A percentile compares a stretch with the other conserved stretches of the same genome.
Evolutionary conservation across 2,797 vertebrate species (phyloP).

Genomic region (Hephaestus fuliginosus): DNA sequence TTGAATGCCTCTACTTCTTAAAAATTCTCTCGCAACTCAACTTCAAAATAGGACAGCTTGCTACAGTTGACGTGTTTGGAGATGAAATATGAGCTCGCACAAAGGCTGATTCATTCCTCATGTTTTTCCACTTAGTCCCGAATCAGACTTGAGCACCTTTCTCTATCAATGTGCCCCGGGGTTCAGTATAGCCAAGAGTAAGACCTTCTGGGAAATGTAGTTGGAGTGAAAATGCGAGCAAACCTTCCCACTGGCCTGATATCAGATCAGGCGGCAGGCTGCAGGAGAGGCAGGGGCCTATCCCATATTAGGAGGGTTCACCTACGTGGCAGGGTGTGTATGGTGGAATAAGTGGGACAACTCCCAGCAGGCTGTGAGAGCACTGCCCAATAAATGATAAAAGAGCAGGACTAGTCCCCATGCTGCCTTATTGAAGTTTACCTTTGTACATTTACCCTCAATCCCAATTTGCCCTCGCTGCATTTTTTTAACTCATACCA

Average conservation of each 20-base stretch:
- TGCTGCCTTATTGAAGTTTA: slow-evolving; percentile 82
- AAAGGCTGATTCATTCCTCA: slow-evolving; percentile 72
- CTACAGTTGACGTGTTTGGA: slow-evolving; percentile 64
- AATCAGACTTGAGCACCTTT: slow-evolving; percentile 75
- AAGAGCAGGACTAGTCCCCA: slow-evolving; percentile 74
- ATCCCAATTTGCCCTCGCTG: slow-evolving; percentile 74
- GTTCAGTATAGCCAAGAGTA: slow-evolving; percentile 65
- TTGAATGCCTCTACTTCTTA: slow-evolving; percentile 72
- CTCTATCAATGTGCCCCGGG: slow-evolving; percentile 61
- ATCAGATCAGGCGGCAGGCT: slow-evolving; percentile 76
- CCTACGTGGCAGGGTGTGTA: slow-evolving; percentile 78
- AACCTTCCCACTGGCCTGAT: slow-evolving; percentile 74
- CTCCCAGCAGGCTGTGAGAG: slow-evolving; percentile 81
- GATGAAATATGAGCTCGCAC: slow-evolving; percentile 72
- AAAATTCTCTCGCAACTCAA: slow-evolving; percentile 65
- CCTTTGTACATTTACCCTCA: slow-evolving; percentile 78
- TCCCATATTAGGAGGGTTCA: slow-evolving; percentile 80
- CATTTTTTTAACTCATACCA: slow-evolving; percentile 61
- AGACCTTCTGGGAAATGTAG: slow-evolving; percentile 80
- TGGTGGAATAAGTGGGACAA: slow-evolving; percentile 84
- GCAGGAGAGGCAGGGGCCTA: slow-evolving; percentile 69
- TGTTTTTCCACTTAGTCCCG: slow-evolving; percentile 69
- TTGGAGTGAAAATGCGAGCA: slow-evolving; percentile 74
- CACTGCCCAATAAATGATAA: slow-evolving; percentile 82
- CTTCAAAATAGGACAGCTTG: slow-evolving; percentile 72